A percentile compares a stretch with the other conserved stretches of the same genome.
Conservation (phyloP, 1,140 invertebrate species). For the Drosophila lowei region DNA sequence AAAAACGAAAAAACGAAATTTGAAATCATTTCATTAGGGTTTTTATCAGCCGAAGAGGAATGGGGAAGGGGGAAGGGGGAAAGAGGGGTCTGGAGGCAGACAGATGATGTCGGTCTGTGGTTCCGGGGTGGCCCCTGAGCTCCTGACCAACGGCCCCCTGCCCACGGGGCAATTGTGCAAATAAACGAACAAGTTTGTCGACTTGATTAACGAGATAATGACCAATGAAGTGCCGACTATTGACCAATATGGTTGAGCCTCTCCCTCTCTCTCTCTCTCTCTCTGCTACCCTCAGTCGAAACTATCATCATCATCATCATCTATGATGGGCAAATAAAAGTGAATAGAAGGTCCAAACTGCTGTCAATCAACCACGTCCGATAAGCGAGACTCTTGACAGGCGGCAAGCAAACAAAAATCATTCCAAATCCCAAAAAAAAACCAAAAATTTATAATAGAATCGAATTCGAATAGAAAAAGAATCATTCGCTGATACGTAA, state of each 20-base stretch:
- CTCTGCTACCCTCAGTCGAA: background rate
- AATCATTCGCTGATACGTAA: background rate
- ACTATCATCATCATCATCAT: conserved; percentile 12
- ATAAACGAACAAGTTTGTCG: conserved; percentile 51
- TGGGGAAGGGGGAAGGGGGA: background rate
- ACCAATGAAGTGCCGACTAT: conserved; percentile 52
- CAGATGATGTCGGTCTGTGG: conserved; percentile 13
- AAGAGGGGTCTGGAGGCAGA: background rate
- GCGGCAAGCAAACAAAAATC: background rate
- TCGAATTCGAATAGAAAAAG: background rate
- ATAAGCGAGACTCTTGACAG: conserved; percentile 40
- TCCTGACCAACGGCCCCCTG: background rate
- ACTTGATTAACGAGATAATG: conserved; percentile 63
- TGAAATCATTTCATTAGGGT: conserved; percentile 13
- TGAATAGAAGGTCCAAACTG: conserved; percentile 31
- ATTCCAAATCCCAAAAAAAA: conserved; percentile 1
- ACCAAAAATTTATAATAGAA: no score
- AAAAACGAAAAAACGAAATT: conserved; percentile 5
- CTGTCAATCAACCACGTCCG: conserved; percentile 45
- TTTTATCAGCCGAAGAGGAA: conserved; percentile 12
- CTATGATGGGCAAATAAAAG: conserved; percentile 37
- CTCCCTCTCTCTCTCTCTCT: background rate
- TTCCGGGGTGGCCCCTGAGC: conserved; percentile 48
- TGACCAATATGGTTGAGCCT: conserved; percentile 30
- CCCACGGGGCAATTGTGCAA: conserved; percentile 45